Conservation (phyloP, 2,888 invertebrate species). For the Polia nebulosa region DNA sequence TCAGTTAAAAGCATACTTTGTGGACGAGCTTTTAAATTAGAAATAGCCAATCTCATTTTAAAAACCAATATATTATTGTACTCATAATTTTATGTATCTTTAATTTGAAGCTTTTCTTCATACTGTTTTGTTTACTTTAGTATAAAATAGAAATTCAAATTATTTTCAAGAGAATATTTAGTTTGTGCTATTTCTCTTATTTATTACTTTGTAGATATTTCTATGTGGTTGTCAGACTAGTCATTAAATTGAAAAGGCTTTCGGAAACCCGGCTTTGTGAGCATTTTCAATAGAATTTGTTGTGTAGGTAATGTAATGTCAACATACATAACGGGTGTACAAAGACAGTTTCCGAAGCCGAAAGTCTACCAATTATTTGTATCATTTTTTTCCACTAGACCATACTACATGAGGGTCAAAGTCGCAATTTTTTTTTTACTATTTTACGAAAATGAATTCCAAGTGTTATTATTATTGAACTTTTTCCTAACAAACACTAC, state of each 20-base stretch:
- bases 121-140: slow-evolving; percentile 6
- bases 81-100: background rate
- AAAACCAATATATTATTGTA: slow-evolving; percentile 14
- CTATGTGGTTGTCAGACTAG: background rate
- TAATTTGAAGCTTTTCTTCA: background rate
- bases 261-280: background rate
- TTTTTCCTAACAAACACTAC: too few species aligned
- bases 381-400: too few species aligned
- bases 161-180: background rate
- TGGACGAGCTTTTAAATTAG: slow-evolving; percentile 15
- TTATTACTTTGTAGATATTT: slow-evolving; percentile 13
- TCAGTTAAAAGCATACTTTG: background rate
- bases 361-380: too few species aligned
- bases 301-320: too few species aligned
- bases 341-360: too few species aligned
- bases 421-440: too few species aligned
- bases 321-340: too few species aligned
- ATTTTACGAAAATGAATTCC: too few species aligned
- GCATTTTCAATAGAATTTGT: background rate
- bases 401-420: too few species aligned
- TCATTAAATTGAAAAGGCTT: slow-evolving; percentile 11
- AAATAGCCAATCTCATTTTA: background rate
- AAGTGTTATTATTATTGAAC: too few species aligned
- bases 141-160: background rate
- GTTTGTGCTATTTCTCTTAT: slow-evolving; percentile 3